These are phyloP conservation scores for Coecobrya sp. DNA, from an alignment of 2,888 invertebrate species.

Conservation along the genomic window DNA sequence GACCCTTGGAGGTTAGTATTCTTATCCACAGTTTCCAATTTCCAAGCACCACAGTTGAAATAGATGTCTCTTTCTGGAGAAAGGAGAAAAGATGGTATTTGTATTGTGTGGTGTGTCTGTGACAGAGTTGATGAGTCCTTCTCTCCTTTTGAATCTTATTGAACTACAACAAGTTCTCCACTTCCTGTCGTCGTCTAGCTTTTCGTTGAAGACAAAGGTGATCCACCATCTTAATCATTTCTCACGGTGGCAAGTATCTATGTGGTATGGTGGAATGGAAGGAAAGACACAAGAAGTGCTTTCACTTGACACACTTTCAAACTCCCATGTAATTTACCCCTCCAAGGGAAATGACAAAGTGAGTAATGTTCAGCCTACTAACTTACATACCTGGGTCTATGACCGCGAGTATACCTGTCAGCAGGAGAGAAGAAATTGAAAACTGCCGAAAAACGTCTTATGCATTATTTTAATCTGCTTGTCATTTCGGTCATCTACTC, in stretches of 20 bases:
- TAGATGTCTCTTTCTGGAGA: not conserved
- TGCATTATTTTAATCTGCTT: too few relatives aligned
- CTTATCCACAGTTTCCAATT: not conserved
- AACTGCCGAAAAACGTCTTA: too few relatives aligned
- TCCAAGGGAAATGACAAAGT: too few relatives aligned
- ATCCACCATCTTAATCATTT: conserved; percentile 37
- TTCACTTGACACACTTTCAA: conserved; percentile 24
- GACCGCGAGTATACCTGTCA: too few relatives aligned
- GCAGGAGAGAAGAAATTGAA: too few relatives aligned
- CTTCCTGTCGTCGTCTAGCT: conserved; percentile 3
- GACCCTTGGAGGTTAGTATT: conserved; percentile 11
- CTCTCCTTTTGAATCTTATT: conserved; percentile 9
- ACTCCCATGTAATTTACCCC: conserved; percentile 8
- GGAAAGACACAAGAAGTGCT: not conserved
- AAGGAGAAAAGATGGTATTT: not conserved
- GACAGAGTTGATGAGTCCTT: conserved; percentile 30
- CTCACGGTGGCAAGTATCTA: not conserved
- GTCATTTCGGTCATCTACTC: too few relatives aligned
- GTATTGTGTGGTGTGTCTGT: conserved; percentile 13
- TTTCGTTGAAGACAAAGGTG: not conserved
- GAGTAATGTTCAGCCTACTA: too few relatives aligned
- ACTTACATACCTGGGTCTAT: too few relatives aligned
- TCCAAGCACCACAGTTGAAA: not conserved
- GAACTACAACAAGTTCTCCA: conserved; percentile 8
- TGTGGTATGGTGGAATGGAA: not conserved